phyloP scores from a whole-genome alignment of 2,797 vertebrate genomes.

The Rhyacichthys aspro region DNA sequence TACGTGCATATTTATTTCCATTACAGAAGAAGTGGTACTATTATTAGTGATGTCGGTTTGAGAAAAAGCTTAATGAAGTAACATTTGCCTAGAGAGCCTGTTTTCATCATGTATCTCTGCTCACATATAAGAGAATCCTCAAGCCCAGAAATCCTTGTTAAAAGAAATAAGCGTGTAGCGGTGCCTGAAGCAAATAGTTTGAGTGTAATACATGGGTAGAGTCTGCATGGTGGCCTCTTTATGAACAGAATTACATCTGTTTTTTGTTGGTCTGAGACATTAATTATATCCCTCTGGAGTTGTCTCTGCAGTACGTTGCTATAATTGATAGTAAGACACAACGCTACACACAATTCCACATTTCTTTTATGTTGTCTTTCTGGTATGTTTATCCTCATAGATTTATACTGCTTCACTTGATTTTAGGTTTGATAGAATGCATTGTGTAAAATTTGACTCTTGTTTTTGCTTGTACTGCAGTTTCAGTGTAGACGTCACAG shows the following conservation, averaged over 20 bases:
- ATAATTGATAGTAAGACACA: constrained; percentile 50
- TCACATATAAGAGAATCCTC: constrained; percentile 36
- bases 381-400: not conserved
- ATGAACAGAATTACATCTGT: constrained; percentile 75
- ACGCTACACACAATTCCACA: constrained; percentile 19
- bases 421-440: constrained; percentile 4
- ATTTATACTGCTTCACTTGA: constrained; percentile 7
- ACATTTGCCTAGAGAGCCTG: not conserved
- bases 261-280: constrained; percentile 73
- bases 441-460: not conserved
- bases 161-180: constrained; percentile 59
- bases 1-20: too few relatives aligned
- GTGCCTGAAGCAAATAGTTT: constrained; percentile 74
- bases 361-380: constrained; percentile 19
- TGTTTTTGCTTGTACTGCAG: not conserved
- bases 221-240: constrained; percentile 66
- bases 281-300: constrained; percentile 67
- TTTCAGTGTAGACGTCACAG: not conserved
- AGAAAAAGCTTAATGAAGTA: not conserved
- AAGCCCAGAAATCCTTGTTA: constrained; percentile 57
- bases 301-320: constrained; percentile 38
- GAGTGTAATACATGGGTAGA: constrained; percentile 63
- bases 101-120: constrained; percentile 24
- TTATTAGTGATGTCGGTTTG: too few relatives aligned
- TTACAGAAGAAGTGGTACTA: too few relatives aligned